Conservation (phyloP, 2,113 vertebrate species). For the Protobothrops flavoviridis region DNA sequence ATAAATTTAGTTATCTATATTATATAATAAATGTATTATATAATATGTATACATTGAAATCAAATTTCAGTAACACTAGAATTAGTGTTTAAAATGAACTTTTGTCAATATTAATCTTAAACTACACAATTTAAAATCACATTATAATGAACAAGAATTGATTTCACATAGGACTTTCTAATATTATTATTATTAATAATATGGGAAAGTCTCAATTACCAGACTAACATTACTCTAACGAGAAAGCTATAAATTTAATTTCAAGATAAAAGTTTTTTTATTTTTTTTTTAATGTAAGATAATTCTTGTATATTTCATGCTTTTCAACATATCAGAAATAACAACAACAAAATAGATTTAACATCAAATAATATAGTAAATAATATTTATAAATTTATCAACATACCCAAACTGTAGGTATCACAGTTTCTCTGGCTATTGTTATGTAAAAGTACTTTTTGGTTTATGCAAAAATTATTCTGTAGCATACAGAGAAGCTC, state of each 20-base stretch:
- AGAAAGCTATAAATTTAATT: constrained; percentile 45
- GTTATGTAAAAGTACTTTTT: background rate
- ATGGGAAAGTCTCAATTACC: constrained; percentile 42
- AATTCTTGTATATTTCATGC: constrained; percentile 42
- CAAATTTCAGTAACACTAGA: constrained; percentile 45
- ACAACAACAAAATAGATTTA: background rate
- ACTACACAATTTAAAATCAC: constrained; percentile 46
- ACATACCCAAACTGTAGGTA: background rate
- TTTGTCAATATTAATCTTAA: constrained; percentile 33
- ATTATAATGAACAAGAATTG: constrained; percentile 36
- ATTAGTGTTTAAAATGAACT: background rate
- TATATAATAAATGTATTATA: constrained; percentile 64
- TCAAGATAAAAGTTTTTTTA: constrained; percentile 20
- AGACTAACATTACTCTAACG: constrained; percentile 43
- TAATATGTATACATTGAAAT: constrained; percentile 71
- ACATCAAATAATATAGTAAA: constrained; percentile 36
- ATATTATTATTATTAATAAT: background rate
- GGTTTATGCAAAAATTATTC: background rate
- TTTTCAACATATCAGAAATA: constrained; percentile 48
- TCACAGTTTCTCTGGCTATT: background rate
- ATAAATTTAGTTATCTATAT: constrained; percentile 56
- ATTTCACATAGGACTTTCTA: constrained; percentile 40
- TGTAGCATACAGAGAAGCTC: background rate
- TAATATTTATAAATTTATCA: background rate
- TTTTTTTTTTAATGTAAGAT: constrained; percentile 36